Evolutionary conservation across 2,113 vertebrate species (phyloP).

Genomic region (Halcyon malimbica): DNA sequence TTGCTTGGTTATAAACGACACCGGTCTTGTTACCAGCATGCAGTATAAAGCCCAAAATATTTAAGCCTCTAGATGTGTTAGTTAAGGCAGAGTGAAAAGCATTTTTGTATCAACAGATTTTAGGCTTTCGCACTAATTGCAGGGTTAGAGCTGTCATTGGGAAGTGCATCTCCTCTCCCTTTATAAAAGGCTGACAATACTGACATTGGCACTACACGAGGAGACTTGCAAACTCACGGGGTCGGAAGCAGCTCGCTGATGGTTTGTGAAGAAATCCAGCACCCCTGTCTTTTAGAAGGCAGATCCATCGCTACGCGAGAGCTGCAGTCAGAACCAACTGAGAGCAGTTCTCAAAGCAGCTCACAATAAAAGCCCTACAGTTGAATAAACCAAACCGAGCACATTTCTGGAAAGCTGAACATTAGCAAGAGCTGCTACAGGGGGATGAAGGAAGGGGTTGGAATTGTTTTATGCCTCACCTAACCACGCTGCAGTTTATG

Average conservation of each 20-base stretch:
- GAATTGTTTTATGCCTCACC: not conserved
- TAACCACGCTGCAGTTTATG: not conserved
- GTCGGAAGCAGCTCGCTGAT: not conserved
- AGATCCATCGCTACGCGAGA: rapidly evolving
- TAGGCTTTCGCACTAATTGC: not conserved
- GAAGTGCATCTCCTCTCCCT: not conserved
- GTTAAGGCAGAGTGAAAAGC: not conserved
- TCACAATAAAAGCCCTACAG: not conserved
- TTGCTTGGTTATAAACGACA: not conserved
- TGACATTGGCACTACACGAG: not conserved
- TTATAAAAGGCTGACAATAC: not conserved
- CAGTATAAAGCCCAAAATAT: not conserved
- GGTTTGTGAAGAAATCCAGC: not conserved
- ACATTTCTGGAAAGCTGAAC: not conserved
- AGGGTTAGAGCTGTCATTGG: not conserved
- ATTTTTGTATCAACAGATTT: not conserved
- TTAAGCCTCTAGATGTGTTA: not conserved
- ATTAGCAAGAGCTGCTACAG: not conserved
- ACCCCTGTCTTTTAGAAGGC: not conserved
- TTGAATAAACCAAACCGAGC: not conserved
- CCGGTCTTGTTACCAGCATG: not conserved
- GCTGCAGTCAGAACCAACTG: not conserved
- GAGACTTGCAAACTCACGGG: not conserved
- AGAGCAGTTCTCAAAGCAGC: not conserved
- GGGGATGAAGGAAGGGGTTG: not conserved